These are phyloP conservation scores for Ailurus styani DNA, from an alignment of 2,113 vertebrate genomes.

Conservation along the genomic window DNA sequence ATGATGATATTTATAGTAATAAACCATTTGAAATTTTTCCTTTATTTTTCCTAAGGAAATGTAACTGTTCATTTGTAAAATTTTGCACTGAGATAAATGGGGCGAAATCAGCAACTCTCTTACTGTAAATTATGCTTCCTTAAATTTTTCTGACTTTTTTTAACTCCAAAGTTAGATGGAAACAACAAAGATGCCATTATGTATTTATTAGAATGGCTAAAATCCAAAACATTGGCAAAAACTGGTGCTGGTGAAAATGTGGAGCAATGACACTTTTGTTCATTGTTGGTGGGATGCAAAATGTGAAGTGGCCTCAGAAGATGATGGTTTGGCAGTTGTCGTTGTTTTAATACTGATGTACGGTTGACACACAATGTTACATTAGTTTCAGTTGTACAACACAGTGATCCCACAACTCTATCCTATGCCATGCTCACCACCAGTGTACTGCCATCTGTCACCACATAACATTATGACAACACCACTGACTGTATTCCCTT, in stretches of 20 bases:
- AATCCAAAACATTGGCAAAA: background rate
- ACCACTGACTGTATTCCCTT: background rate
- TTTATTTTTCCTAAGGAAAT: background rate
- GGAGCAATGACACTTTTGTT: background rate
- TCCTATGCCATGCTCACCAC: background rate
- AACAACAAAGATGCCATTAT: background rate
- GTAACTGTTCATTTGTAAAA: background rate
- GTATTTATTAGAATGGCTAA: background rate
- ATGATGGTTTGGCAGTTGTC: background rate
- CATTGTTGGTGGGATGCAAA: background rate
- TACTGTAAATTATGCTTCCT: background rate
- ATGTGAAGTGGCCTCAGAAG: background rate
- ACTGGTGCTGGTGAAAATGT: background rate
- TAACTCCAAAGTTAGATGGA: background rate
- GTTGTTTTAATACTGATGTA: background rate
- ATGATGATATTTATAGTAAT: background rate
- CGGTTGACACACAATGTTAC: background rate
- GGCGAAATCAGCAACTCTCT: background rate
- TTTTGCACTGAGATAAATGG: background rate
- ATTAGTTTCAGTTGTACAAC: background rate
- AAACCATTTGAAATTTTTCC: background rate
- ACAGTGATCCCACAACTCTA: background rate
- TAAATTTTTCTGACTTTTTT: background rate
- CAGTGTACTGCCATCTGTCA: background rate
- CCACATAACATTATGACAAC: background rate